Evolutionary conservation across 2,888 invertebrate genomes (phyloP), one percentile per base, ranked within the genome.

Genomic region (Melanargia galathea): DNA sequence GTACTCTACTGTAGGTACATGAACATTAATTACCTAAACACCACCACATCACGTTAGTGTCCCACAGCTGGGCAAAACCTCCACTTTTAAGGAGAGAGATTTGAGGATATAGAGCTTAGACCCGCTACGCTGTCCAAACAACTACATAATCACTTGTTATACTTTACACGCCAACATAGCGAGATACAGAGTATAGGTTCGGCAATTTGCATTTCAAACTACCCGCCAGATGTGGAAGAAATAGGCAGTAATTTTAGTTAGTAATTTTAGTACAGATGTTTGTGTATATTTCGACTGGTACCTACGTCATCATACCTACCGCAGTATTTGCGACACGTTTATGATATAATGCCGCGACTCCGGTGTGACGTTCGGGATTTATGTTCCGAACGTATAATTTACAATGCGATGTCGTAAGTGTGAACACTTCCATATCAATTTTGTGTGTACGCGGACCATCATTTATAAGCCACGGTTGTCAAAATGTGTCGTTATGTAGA

Each of bases 381-480:
- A 75, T 72, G 71, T 64, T 63, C 40, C 40, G 62, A 68, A 69
- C 66, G 67, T 66, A 64, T 70, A 68, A 74, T 73, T 73, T 74
- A 75, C 71, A 68, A 63, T 60, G 24, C 54, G 13, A 60, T 65
- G 70, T 63, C 52, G 67, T 75, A 76, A 81, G 85, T 83, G 83
- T 82, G 20, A 84, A 84, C 82, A 79, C 80, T 82, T 61, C 59
- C 56, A 81, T 82, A 84, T 83, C 83, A 84, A 84, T 81, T 79
- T 63, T 64, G 57, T 70, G 18, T 71, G 72, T 71, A 71, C 70
- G n/a, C n/a, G 74, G 75, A 80, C 81, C 79, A 76, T 80, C 77
- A 80, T 84, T 82, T 83, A 84, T 84, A 80, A 76, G 75, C 72
- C 72, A 61, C 60, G 62, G 35, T 38, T 49, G 58, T 62, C 48